Evolutionary conservation across 2,113 vertebrate species (phyloP), one percentile per base, ranked within the genome.

Genomic region (Cygnus buccinator): DNA sequence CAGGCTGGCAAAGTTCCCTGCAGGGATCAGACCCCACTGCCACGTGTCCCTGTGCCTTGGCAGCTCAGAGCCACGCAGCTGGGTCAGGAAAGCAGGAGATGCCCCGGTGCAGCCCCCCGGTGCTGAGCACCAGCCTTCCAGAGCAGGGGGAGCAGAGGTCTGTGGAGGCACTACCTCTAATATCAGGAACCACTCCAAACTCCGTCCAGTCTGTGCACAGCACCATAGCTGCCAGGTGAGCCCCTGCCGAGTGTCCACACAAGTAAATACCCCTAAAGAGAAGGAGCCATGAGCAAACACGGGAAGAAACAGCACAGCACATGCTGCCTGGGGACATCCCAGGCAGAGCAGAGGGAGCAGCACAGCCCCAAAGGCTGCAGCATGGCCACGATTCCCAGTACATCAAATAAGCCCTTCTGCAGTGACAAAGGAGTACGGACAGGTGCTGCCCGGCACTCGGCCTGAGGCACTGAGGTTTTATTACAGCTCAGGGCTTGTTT

Each of bases 201-300:
- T 98, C 93, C 0, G 97, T 96, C 99, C 99, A 99, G 94, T 99
- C 97, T 2, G 98, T 99, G 85, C 98, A 98, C 65, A 99, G 98
- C 57, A 98, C 96, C 99, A 99, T 99, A 37, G 99, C 98, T 0
- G 98, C 98, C 90, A 99, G 96, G 57, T 99, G 99, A 72, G 99
- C 99, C 6, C 99, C 99, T 0, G 99, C 99, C 1, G 99, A 99
- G 95, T 99, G 99, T 63, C 99, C 99, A 11, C 99, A 99, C 89
- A 99, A 92, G 93, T 99, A 99, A 78, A 99, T 62, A 5, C 98
- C 99, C 39, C 99, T 99, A 96, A 33, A 83, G 58, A 84, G 59
- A 89, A 35, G 41, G 57, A 61, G 62, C 57, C n/a, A 6, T 76
- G 63, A 92, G 87, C 63, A 31, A 44, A 58, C 0, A 2, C 17